A percentile compares a stretch with the other conserved stretches of the same genome.
Evolutionary conservation across 1,140 invertebrate species (phyloP).

Genomic region (Drosophila willistoni): DNA sequence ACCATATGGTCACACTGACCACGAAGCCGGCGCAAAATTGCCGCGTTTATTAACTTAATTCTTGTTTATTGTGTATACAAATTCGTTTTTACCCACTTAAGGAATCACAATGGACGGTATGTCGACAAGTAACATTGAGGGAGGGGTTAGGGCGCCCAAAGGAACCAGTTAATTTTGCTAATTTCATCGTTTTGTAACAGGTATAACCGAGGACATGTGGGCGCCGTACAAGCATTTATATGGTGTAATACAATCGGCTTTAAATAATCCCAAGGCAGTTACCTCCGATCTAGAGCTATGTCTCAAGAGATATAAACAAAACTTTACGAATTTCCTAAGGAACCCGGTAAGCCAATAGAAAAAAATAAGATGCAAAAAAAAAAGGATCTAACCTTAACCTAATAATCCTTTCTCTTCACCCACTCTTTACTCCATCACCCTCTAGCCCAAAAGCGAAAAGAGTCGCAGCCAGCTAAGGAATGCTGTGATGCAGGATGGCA

Average conservation of each 20-base stretch:
- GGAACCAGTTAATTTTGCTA: neutral
- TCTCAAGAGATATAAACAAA: conserved; percentile 92
- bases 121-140: neutral
- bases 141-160: neutral
- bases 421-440: neutral
- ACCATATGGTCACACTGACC: neutral
- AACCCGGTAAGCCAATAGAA: conserved; percentile 89
- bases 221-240: conserved; percentile 93
- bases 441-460: conserved; percentile 90
- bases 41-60: conserved; percentile 56
- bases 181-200: conserved; percentile 26
- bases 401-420: no score
- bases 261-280: conserved; percentile 87
- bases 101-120: conserved; percentile 61
- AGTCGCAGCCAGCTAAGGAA: conserved; percentile 92
- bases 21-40: conserved; percentile 27
- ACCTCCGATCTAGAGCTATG: conserved; percentile 91
- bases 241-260: conserved; percentile 88
- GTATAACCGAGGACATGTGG: conserved; percentile 90
- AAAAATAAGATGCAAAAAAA: conserved; percentile 33
- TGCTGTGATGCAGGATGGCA: conserved; percentile 89
- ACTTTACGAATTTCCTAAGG: conserved; percentile 93
- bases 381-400: conserved; percentile 40
- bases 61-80: conserved; percentile 15
- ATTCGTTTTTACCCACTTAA: neutral